Conservation (phyloP, 2,113 vertebrate genomes). For the Rattus norvegicus region GRCr8 NC_086026.1:53324501-53325000, state of each 20-base stretch:
- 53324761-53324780: not conserved
- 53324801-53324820: slow-evolving; percentile 12
- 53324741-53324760: not conserved
- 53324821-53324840: not conserved
- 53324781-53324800: not conserved
- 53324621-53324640: not conserved
- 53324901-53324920: not conserved
- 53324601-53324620: not conserved
- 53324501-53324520: not conserved
- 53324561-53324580: not conserved
- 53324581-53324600: not conserved
- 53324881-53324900: not conserved
- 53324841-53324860: not conserved
- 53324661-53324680: not conserved
- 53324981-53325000: not conserved
- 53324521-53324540: not conserved
- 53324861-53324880: slow-evolving; percentile 16
- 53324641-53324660: not conserved
- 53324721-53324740: not conserved
- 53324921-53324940: not conserved
- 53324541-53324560: not conserved
- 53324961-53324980: not conserved
- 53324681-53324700: not conserved
- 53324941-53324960: not conserved
- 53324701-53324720: not conserved